Evolutionary conservation across 1,140 invertebrate species (phyloP).

Genomic region (Oreohelix idahoensis): DNA sequence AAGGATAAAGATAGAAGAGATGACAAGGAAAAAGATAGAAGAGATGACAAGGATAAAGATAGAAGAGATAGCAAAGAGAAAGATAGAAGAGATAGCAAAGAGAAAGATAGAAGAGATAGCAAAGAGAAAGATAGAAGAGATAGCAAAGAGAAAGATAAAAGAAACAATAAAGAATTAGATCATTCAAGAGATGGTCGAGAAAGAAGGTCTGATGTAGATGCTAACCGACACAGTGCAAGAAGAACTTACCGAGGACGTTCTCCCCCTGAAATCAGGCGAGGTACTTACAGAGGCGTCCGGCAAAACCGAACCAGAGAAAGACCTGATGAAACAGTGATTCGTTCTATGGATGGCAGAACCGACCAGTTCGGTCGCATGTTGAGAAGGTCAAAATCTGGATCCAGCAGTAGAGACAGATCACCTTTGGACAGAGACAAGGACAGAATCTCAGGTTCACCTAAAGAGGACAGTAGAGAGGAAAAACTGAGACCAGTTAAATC

Average conservation of each 20-base stretch:
- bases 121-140: slow-evolving; percentile 13
- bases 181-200: slow-evolving; percentile 31
- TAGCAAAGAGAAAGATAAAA: slow-evolving; percentile 24
- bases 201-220: slow-evolving; percentile 1
- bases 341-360: slow-evolving; percentile 20
- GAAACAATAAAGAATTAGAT: slow-evolving; percentile 29
- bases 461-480: not conserved
- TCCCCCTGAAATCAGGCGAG: not conserved
- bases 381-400: slow-evolving; percentile 12
- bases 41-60: slow-evolving; percentile 18
- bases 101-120: slow-evolving; percentile 29
- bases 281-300: not conserved
- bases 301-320: slow-evolving; percentile 5
- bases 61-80: slow-evolving; percentile 18
- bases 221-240: slow-evolving; percentile 9
- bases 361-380: slow-evolving; percentile 33
- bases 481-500: not conserved
- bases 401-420: slow-evolving; percentile 22
- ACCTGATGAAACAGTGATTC: not conserved
- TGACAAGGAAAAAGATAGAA: slow-evolving; percentile 29
- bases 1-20: slow-evolving; percentile 24
- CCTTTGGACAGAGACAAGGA: not conserved
- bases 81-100: slow-evolving; percentile 32
- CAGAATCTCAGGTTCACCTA: not conserved
- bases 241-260: not conserved